These are phyloP conservation scores for Theodoxus fluviatilis DNA, from an alignment of 2,888 invertebrate genomes.

Conservation along the genomic window DNA sequence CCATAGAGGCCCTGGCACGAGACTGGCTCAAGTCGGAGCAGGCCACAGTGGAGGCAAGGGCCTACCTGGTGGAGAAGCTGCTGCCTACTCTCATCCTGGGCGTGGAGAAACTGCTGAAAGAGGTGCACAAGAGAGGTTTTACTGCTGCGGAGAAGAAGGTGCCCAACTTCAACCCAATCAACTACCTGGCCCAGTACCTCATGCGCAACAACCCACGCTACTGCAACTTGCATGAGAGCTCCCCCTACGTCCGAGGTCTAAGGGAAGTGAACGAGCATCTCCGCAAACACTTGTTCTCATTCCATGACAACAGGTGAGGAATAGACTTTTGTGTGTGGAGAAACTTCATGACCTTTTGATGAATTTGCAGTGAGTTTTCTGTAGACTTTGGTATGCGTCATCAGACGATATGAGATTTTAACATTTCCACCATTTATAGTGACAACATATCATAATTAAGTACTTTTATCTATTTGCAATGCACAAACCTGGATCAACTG, in stretches of 20 bases:
- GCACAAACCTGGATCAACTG: no score
- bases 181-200: slow-evolving; percentile 64
- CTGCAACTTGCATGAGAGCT: slow-evolving; percentile 64
- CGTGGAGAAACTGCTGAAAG: slow-evolving; percentile 63
- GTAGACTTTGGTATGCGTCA: no score
- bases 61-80: slow-evolving; percentile 62
- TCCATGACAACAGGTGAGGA: slow-evolving; percentile 63
- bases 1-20: slow-evolving; percentile 60
- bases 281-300: slow-evolving; percentile 59
- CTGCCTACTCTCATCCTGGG: slow-evolving; percentile 64
- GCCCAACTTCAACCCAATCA: slow-evolving; percentile 65
- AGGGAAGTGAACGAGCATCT: slow-evolving; percentile 60
- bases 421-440: no score
- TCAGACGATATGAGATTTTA: no score
- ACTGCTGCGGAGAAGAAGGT: slow-evolving; percentile 51
- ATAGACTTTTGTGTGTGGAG: neutral
- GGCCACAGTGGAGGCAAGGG: slow-evolving; percentile 59
- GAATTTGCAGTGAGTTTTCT: no score
- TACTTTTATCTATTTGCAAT: no score
- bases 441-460: no score
- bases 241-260: slow-evolving; percentile 63
- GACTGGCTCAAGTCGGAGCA: slow-evolving; percentile 61
- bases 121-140: slow-evolving; percentile 59
- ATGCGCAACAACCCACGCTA: slow-evolving; percentile 65
- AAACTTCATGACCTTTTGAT: no score